Conservation (phyloP, 2,113 vertebrate genomes). For the Rhinichthys klamathensis region DNA sequence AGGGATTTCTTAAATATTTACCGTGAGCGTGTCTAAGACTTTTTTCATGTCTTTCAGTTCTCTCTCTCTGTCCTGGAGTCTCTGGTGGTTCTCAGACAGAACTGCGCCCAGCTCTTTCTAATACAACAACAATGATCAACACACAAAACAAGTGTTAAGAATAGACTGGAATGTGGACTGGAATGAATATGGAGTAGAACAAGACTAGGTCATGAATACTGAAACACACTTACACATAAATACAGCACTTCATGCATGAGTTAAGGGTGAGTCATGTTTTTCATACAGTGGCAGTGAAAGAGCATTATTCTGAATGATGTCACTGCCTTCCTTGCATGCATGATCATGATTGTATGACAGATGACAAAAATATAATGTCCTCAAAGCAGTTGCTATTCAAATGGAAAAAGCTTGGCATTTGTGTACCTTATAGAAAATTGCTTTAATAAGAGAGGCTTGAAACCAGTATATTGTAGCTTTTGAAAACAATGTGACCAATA, state of each 20-base stretch:
- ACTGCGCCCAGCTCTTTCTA: constrained; percentile 71
- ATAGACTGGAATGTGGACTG: constrained; percentile 65
- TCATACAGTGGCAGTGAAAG: neutral
- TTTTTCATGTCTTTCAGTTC: constrained; percentile 78
- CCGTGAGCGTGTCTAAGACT: constrained; percentile 74
- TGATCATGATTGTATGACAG: neutral
- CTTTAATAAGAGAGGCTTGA: neutral
- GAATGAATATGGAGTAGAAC: constrained; percentile 12
- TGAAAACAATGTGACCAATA: neutral
- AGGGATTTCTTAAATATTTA: constrained; percentile 39
- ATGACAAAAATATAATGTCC: neutral
- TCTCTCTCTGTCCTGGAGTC: constrained; percentile 71
- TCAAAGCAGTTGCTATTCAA: neutral
- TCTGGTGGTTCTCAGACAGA: constrained; percentile 70
- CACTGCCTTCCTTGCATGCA: neutral
- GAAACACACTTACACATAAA: neutral
- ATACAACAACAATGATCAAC: neutral
- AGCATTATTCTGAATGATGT: neutral
- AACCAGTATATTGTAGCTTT: neutral
- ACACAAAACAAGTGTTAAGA: constrained; percentile 34
- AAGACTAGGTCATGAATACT: neutral
- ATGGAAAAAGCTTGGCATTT: neutral
- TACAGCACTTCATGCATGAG: neutral
- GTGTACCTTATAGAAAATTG: neutral
- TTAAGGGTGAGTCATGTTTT: neutral